Percentiles rank a stretch among this genome's conserved stretches.
Conservation (phyloP, 1,140 invertebrate species). For the Neuroterus valhalla region DNA sequence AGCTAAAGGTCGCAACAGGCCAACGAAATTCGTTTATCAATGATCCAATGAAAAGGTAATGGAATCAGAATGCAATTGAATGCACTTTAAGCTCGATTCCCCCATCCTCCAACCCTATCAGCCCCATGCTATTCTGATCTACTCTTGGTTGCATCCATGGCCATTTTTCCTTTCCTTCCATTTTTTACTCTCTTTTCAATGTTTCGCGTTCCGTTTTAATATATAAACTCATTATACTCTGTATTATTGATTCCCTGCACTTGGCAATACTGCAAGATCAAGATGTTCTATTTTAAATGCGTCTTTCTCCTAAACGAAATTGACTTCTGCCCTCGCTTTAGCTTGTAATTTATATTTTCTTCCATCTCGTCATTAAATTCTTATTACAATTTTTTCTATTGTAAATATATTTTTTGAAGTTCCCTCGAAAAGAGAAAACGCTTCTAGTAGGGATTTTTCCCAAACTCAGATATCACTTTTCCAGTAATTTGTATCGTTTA, state of each 20-base stretch:
- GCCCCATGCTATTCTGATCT: neutral
- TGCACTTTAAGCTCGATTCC: neutral
- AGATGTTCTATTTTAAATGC: neutral
- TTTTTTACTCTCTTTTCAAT: neutral
- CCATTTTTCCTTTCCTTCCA: neutral
- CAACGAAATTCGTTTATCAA: neutral
- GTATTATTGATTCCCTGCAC: neutral
- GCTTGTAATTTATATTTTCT: no score
- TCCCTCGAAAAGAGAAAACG: no score
- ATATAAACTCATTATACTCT: neutral
- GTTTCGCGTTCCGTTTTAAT: neutral
- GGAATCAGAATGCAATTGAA: slow-evolving; percentile 22
- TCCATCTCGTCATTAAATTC: no score
- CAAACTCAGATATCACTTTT: no score
- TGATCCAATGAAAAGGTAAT: slow-evolving; percentile 7
- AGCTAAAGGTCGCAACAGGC: neutral
- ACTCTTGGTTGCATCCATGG: neutral
- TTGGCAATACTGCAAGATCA: neutral
- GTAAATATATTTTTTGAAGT: no score
- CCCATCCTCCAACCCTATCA: neutral
- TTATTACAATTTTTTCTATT: neutral
- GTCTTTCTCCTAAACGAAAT: neutral
- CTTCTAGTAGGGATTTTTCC: no score
- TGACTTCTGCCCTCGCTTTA: no score
- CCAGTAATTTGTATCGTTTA: no score